Evolutionary conservation across 2,797 vertebrate genomes (phyloP), one percentile per base, ranked within the genome.

Genomic region (Garrulus glandarius): DNA sequence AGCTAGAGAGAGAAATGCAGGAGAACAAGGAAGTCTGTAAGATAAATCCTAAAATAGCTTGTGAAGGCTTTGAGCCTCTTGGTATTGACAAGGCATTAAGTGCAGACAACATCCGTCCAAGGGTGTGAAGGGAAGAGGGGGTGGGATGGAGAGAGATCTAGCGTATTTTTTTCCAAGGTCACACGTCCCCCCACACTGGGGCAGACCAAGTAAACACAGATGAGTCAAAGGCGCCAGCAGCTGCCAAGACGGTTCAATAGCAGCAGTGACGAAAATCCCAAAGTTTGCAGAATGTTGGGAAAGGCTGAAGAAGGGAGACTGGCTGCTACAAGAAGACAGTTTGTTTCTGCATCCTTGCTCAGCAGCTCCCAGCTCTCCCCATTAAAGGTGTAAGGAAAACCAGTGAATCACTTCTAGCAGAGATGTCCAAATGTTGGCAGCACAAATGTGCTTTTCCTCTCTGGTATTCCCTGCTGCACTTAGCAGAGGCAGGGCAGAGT

Each of bases 31-130:
- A 95, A 89, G 89, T 80, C 91, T 88, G 37, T 59, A 49, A 88
- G 89, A 96, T 84, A 95, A 94, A 64, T 84, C 84, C 55, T 79
- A 70, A 95, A 96, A 93, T 87, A 94, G 75, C 52, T 60, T 50
- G 32, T 53, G 61, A 89, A 72, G 47, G 63, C 57, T 93, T 72
- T 0, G 0, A 70, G 74, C n/a, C 69, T 90, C 83, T 86, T 50
- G 41, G 13, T 92, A 93, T 77, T 79, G 87, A 92, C 56, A 77
- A 90, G 63, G n/a, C 80, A 49, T n/a, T 72, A 81, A 94, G 82
- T 24, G 46, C 84, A 94, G 77, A 53, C 92, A 92, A 34, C 47
- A 90, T 90, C 87, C 17, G 1, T 63, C 72, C 4, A 2, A 23
- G 69, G 46, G 34, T 16, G 72, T 61, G 56, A 34, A 84, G 36